Evolutionary conservation across 2,113 vertebrate genomes (phyloP), one percentile per base, ranked within the genome.

Genomic region (Pyrgilauda ruficollis): DNA sequence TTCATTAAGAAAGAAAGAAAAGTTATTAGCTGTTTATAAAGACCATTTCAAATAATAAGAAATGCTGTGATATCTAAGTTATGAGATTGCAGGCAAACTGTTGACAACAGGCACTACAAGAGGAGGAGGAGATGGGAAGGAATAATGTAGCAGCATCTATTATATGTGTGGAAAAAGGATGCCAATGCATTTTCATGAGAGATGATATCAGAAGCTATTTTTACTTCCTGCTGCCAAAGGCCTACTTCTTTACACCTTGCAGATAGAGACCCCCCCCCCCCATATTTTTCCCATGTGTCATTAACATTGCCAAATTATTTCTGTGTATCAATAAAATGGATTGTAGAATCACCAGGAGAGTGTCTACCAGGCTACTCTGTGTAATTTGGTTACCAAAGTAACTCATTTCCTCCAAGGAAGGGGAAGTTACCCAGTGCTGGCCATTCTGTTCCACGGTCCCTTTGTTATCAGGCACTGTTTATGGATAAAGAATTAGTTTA

Each of bases 11-110:
- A 10, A 90, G 85, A 61, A 22, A 90, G 67, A 55, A 55, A 55
- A 35, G 35, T 59, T 59, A 85, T 84, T 70, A 59, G n/a, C 55
- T 73, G 70, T 84, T 88, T 69, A 55, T 50, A 59, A 85, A 81
- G 68, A 91, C 61, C 30, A 64, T 68, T 93, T 89, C 44, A 70
- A 92, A 92, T 64, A 87, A 84, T 76, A 83, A 93, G 90, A 75
- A 84, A 63, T 18, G 37, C 52, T 44, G 28, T 88, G 53, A 46
- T 64, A 68, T 11, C 46, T 30, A 47, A 84, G 37, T 68, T 89
- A 47, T 8, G 39, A 93, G 62, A 52, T n/a, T 87, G 58, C 56
- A 87, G 31, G 46, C n/a, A 82, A 94, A 79, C 58, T 72, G 75
- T 17, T 73, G 46, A 90, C 68, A 90, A 58, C 43, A 89, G 66